Percentiles rank a stretch among this genome's conserved stretches.
phyloP scores from a whole-genome alignment of 1,140 invertebrate genomes.

The Homalodisca vitripennis region DNA sequence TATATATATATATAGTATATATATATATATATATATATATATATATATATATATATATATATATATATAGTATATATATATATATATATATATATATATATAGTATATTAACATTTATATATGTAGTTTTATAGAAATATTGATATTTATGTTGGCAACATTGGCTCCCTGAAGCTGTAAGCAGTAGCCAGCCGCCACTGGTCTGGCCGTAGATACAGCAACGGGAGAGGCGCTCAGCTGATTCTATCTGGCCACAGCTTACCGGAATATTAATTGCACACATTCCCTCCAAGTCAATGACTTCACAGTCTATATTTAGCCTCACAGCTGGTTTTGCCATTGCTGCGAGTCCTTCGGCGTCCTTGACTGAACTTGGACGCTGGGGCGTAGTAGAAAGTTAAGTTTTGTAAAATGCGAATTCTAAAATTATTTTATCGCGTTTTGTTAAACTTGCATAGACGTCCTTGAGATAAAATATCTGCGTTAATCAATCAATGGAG shows the following conservation, averaged over 20 bases:
- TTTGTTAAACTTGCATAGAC: too few species aligned
- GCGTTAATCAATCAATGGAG: too few species aligned
- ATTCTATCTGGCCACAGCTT: not conserved
- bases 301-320: conserved; percentile 6
- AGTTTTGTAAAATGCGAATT: too few species aligned
- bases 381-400: too few species aligned
- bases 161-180: not conserved
- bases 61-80: too few species aligned
- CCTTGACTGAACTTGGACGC: too few species aligned
- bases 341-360: too few species aligned
- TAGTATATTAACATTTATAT: too few species aligned
- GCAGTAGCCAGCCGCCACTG: not conserved
- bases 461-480: too few species aligned
- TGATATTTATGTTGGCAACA: not conserved
- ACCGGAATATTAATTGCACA: conserved; percentile 15
- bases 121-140: not conserved
- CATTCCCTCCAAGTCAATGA: conserved; percentile 1
- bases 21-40: not conserved
- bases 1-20: too few species aligned
- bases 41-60: not conserved
- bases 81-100: too few species aligned
- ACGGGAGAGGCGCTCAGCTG: not conserved
- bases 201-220: not conserved
- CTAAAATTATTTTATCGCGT: too few species aligned
- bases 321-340: not conserved